A percentile compares a stretch with the other conserved stretches of the same genome.
Evolutionary conservation across 2,113 vertebrate species (phyloP).

Genomic region (Micronycteris hirsuta): DNA sequence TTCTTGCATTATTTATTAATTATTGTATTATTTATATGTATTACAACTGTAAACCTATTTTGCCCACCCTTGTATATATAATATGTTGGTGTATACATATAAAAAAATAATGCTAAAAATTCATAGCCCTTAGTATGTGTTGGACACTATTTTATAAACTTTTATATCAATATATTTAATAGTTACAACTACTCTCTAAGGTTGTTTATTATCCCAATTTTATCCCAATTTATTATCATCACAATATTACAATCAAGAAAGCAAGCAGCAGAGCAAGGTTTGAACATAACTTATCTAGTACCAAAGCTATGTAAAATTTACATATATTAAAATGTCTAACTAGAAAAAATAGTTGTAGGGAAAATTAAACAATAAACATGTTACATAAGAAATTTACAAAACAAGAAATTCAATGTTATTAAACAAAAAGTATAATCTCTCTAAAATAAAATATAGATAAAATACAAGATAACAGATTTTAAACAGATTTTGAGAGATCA

Average conservation of each 20-base stretch:
- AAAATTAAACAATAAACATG: background rate
- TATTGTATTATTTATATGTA: background rate
- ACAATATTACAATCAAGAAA: background rate
- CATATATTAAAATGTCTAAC: background rate
- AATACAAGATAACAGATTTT: background rate
- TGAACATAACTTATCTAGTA: background rate
- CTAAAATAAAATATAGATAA: background rate
- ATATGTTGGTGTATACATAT: background rate
- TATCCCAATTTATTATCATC: background rate
- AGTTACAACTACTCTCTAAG: background rate
- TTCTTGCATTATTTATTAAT: background rate
- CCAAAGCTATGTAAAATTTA: background rate
- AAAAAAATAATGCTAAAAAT: background rate
- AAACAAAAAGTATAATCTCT: background rate
- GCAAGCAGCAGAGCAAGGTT: background rate
- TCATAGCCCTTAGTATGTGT: background rate
- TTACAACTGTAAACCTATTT: background rate
- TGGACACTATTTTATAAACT: background rate
- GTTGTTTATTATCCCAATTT: background rate
- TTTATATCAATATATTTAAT: background rate
- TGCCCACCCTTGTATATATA: background rate
- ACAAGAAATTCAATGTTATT: background rate
- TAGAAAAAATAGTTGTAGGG: background rate
- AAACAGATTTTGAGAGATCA: background rate
- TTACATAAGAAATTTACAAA: background rate